phyloP scores from a whole-genome alignment of 1,140 invertebrate genomes.

The Marisa cornuarietis region DNA sequence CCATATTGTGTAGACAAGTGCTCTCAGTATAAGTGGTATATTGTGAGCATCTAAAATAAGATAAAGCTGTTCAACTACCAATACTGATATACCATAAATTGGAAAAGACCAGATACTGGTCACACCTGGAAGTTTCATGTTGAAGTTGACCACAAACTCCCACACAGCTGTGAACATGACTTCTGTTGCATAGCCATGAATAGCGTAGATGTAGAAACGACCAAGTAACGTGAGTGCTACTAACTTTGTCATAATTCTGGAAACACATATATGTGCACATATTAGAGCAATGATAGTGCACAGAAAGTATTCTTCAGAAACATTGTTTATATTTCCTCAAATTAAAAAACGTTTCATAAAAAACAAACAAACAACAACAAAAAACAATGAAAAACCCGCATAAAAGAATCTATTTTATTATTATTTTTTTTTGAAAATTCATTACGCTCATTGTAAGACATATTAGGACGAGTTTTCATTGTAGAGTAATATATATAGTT shows the following conservation, averaged over 20 bases:
- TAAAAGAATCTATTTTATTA: too few species aligned
- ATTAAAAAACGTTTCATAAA: neutral
- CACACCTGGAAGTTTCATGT: slow-evolving; percentile 68
- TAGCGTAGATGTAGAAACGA: slow-evolving; percentile 69
- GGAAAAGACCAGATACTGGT: slow-evolving; percentile 69
- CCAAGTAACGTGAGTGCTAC: slow-evolving; percentile 41
- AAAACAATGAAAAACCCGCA: neutral
- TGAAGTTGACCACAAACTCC: slow-evolving; percentile 68
- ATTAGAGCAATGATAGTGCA: too few species aligned
- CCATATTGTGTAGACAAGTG: slow-evolving; percentile 67
- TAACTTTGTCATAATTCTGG: slow-evolving; percentile 15
- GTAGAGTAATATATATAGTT: too few species aligned
- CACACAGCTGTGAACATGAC: slow-evolving; percentile 70
- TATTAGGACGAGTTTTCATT: neutral
- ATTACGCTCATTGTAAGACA: neutral
- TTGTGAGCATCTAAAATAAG: slow-evolving; percentile 44
- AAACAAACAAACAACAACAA: too few species aligned
- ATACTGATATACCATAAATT: slow-evolving; percentile 67
- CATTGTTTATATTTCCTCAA: neutral
- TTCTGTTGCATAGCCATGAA: slow-evolving; percentile 70
- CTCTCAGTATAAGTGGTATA: slow-evolving; percentile 63
- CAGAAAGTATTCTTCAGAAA: neutral
- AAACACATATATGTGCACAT: neutral
- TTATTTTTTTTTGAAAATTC: neutral
- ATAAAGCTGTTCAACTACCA: slow-evolving; percentile 67